A percentile compares a stretch with the other conserved stretches of the same genome.
These are phyloP conservation scores for Drosophila bipectinata DNA, from an alignment of 1,140 invertebrate species.

Conservation along the genomic window DNA sequence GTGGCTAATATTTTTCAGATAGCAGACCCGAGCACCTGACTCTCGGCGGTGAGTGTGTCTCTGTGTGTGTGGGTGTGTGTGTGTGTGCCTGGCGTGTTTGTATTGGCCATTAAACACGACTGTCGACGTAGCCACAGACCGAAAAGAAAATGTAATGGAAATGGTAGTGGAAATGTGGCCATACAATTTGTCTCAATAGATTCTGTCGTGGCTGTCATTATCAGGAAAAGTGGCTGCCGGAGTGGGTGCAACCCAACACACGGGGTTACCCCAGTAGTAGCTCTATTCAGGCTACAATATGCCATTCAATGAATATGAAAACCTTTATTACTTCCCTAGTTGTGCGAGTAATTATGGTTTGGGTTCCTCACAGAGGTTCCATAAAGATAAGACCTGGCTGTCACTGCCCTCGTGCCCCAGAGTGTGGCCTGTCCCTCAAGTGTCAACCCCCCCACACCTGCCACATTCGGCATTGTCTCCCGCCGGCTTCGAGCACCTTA, in stretches of 20 bases:
- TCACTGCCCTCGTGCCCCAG: background rate
- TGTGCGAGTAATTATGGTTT: background rate
- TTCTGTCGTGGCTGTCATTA: slow-evolving; percentile 52
- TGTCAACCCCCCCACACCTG: slow-evolving; percentile 15
- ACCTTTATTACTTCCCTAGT: background rate
- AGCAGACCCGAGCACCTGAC: slow-evolving; percentile 20
- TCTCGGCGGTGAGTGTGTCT: slow-evolving; percentile 8
- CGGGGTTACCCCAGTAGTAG: background rate
- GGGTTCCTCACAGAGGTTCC: background rate
- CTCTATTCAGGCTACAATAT: background rate
- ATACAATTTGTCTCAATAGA: slow-evolving; percentile 74
- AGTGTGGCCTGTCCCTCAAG: background rate
- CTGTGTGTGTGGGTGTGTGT: slow-evolving; percentile 18
- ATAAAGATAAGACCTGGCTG: background rate
- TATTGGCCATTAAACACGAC: slow-evolving; percentile 66
- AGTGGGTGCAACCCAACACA: slow-evolving; percentile 6
- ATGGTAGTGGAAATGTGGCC: slow-evolving; percentile 33
- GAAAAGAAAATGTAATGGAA: slow-evolving; percentile 63
- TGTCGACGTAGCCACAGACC: slow-evolving; percentile 31
- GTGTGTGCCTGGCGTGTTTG: slow-evolving; percentile 43
- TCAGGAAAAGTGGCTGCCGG: slow-evolving; percentile 31
- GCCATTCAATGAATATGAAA: background rate
- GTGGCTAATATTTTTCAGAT: slow-evolving; percentile 71
- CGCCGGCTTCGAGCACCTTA: slow-evolving; percentile 15
- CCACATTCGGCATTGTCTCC: slow-evolving; percentile 36